These are phyloP conservation scores for Parambassis ranga DNA, from an alignment of 2,797 vertebrate genomes.

Conservation along the genomic window DNA sequence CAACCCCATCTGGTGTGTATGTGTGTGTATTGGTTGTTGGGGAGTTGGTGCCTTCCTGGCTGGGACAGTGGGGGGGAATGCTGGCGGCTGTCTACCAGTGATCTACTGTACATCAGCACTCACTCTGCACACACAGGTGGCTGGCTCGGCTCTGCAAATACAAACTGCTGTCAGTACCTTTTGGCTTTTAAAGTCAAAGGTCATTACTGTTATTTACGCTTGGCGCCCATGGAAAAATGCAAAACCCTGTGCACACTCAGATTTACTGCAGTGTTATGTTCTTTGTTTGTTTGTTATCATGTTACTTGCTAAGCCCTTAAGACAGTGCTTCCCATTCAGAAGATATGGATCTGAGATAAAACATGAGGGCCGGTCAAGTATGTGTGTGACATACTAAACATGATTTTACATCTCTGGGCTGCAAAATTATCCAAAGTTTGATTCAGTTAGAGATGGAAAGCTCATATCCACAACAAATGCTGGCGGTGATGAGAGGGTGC, in stretches of 20 bases:
- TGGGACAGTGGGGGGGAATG: constrained; percentile 29
- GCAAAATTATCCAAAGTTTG: background rate
- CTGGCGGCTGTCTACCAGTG: constrained; percentile 19
- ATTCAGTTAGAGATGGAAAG: background rate
- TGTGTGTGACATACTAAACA: background rate
- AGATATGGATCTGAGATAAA: background rate
- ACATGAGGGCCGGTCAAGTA: background rate
- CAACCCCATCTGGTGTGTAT: constrained; percentile 33
- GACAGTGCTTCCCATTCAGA: too few relatives aligned
- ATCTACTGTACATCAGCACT: constrained; percentile 40
- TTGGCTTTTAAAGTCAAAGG: constrained; percentile 23
- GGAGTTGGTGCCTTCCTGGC: constrained; percentile 63
- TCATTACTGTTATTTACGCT: constrained; percentile 2
- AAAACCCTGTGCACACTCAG: background rate
- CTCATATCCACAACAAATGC: background rate
- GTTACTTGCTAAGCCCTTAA: background rate
- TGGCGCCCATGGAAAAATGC: background rate
- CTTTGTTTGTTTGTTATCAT: background rate
- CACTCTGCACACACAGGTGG: constrained; percentile 19
- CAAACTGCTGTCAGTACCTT: constrained; percentile 4
- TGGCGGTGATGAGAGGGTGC: background rate
- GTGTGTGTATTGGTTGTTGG: constrained; percentile 12
- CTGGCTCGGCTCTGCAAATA: background rate
- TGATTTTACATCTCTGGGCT: background rate
- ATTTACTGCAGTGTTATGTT: background rate